phyloP scores from a whole-genome alignment of 2,797 vertebrate species.

The Eulemur albifrons region DNA sequence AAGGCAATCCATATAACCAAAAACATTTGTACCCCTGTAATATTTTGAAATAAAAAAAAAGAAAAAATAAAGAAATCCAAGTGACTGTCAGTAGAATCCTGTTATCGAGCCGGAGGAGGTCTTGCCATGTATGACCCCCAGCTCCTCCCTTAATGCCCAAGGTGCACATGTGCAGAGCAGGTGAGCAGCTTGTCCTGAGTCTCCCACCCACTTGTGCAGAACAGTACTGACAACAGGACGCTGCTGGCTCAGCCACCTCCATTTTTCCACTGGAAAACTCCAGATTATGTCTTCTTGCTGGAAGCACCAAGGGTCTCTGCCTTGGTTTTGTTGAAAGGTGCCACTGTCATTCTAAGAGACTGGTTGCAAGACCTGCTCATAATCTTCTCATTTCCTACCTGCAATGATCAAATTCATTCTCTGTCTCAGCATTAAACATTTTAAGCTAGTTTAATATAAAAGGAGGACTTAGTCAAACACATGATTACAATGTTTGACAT shows the following conservation, averaged over 20 bases:
- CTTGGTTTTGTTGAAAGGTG: neutral
- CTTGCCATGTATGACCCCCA: accelerated
- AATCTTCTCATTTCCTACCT: neutral
- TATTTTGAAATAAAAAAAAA: no score
- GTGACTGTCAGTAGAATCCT: neutral
- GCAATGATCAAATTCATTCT: neutral
- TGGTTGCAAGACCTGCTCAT: neutral
- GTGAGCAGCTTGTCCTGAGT: no score
- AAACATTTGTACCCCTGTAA: no score
- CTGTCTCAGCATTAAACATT: neutral
- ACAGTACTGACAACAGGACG: accelerated
- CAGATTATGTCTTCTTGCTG: neutral
- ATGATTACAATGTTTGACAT: accelerated
- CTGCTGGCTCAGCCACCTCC: no score
- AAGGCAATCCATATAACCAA: no score
- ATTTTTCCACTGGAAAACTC: neutral
- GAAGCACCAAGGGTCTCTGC: neutral
- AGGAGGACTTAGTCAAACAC: neutral
- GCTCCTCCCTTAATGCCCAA: accelerated
- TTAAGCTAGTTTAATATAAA: neutral
- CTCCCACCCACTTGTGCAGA: accelerated
- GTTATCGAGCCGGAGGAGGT: neutral
- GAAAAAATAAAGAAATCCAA: neutral
- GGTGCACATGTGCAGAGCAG: neutral
- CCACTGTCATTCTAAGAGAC: neutral